phyloP scores from a whole-genome alignment of 2,113 vertebrate genomes.

The Callopanchax toddi region DNA sequence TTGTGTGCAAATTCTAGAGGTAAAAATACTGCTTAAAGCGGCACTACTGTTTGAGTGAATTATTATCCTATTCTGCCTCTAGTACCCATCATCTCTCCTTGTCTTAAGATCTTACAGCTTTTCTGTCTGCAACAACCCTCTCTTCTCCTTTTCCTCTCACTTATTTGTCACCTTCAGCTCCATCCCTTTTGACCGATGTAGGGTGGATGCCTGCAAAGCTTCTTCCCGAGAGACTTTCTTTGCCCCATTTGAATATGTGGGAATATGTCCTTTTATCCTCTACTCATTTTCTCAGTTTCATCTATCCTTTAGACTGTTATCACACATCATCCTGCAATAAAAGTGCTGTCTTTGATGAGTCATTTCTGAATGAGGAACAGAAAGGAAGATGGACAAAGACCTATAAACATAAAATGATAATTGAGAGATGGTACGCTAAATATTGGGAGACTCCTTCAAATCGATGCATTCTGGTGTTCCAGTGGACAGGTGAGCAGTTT shows the following conservation, averaged over 20 bases:
- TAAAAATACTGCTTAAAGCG: slow-evolving; percentile 48
- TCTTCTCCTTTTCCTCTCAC: slow-evolving; percentile 12
- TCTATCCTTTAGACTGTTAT: slow-evolving; percentile 61
- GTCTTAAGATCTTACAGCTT: slow-evolving; percentile 30
- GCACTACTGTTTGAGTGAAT: slow-evolving; percentile 48
- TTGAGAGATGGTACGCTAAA: no score
- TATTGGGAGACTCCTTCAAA: no score
- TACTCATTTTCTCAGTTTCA: slow-evolving; percentile 35
- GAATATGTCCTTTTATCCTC: slow-evolving; percentile 32
- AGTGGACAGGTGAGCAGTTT: no score
- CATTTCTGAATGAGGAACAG: slow-evolving; percentile 20
- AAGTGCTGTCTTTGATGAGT: slow-evolving; percentile 8
- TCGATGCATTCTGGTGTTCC: no score
- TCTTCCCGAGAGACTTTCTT: slow-evolving; percentile 44
- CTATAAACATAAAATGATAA: no score
- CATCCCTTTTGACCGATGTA: slow-evolving; percentile 27
- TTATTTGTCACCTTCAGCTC: slow-evolving; percentile 67
- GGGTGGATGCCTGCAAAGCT: slow-evolving; percentile 53
- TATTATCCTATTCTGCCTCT: slow-evolving; percentile 48
- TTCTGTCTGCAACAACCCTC: background rate
- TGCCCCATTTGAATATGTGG: slow-evolving; percentile 25
- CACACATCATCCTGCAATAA: slow-evolving; percentile 42
- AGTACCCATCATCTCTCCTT: slow-evolving; percentile 8
- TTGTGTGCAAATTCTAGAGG: slow-evolving; percentile 46
- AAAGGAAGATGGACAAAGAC: background rate